These are phyloP conservation scores for Tamandua tetradactyla DNA, from an alignment of 2,797 vertebrate genomes.

Conservation along the genomic window DNA sequence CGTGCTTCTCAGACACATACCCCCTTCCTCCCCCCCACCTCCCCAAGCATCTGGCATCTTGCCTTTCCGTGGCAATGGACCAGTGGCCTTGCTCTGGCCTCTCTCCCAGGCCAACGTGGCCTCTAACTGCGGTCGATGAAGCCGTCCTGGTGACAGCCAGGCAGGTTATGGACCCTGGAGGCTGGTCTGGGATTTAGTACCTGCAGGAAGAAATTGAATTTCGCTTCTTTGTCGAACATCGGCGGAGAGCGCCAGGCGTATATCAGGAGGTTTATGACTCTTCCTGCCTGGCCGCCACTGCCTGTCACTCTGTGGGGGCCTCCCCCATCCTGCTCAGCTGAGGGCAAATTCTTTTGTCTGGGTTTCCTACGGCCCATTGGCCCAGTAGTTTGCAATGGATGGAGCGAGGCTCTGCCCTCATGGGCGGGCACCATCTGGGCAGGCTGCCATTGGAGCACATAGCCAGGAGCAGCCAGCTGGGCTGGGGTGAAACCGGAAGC, in stretches of 20 bases:
- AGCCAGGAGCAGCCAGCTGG: slow-evolving; percentile 79
- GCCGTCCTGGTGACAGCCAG: slow-evolving; percentile 70
- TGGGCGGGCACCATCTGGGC: slow-evolving; percentile 70
- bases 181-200: slow-evolving; percentile 82
- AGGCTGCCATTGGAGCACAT: slow-evolving; percentile 64
- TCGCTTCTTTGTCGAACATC: slow-evolving; percentile 84
- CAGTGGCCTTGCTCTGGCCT: slow-evolving; percentile 54
- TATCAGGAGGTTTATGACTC: slow-evolving; percentile 82
- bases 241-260: slow-evolving; percentile 70
- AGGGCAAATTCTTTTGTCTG: slow-evolving; percentile 62
- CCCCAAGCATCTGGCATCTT: neutral
- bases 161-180: slow-evolving; percentile 65
- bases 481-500: slow-evolving; percentile 70
- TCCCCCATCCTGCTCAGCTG: neutral
- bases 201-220: slow-evolving; percentile 84
- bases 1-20: neutral
- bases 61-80: neutral
- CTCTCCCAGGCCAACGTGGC: slow-evolving; percentile 46
- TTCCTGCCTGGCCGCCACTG: slow-evolving; percentile 52
- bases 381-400: slow-evolving; percentile 57
- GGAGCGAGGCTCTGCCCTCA: slow-evolving; percentile 69
- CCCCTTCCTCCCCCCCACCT: neutral
- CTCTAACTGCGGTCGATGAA: slow-evolving; percentile 68
- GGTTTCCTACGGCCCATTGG: slow-evolving; percentile 4
- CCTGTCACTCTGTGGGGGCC: slow-evolving; percentile 41